These are phyloP conservation scores for Odontothrips loti DNA, from an alignment of 2,888 invertebrate genomes.

Conservation along the genomic window DNA sequence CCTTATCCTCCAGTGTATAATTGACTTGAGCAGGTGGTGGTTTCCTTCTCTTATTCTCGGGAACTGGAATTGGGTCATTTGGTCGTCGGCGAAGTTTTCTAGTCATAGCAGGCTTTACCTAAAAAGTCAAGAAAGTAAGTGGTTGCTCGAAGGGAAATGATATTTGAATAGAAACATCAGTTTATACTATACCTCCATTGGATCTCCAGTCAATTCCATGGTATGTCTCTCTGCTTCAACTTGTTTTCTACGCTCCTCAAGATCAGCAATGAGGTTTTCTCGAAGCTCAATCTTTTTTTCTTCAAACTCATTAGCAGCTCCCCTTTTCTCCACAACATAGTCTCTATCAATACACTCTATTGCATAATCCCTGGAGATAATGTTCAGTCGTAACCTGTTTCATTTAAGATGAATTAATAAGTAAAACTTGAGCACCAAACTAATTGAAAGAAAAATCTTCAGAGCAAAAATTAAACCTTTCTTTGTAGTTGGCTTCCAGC, in stretches of 20 bases:
- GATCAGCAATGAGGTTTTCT: constrained; percentile 82
- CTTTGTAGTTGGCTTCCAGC: constrained; percentile 75
- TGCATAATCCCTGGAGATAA: constrained; percentile 73
- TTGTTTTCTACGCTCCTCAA: constrained; percentile 85
- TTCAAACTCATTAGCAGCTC: constrained; percentile 87
- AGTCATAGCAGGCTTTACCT: constrained; percentile 88
- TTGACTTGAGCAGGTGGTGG: constrained; percentile 77
- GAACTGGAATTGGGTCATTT: constrained; percentile 87
- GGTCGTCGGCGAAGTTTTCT: constrained; percentile 86
- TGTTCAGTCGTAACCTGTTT: constrained; percentile 61
- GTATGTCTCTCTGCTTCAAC: constrained; percentile 84
- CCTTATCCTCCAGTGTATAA: constrained; percentile 81
- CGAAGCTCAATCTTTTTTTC: constrained; percentile 89
- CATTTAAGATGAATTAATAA: constrained; percentile 22
- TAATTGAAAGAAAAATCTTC: background rate
- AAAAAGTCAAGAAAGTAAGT: constrained; percentile 46
- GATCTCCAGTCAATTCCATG: constrained; percentile 86
- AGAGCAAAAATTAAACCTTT: constrained; percentile 51
- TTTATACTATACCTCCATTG: constrained; percentile 60
- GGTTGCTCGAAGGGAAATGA: background rate
- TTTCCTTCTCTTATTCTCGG: constrained; percentile 80
- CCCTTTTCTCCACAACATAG: constrained; percentile 80
- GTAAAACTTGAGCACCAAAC: background rate
- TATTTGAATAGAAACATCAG: constrained; percentile 26
- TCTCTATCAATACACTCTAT: constrained; percentile 84